These are phyloP conservation scores for Chondrilla cf. caribensis DNA, from an alignment of 37 sponge, comb jelly and placozoan genomes.

Conservation along the genomic window DNA sequence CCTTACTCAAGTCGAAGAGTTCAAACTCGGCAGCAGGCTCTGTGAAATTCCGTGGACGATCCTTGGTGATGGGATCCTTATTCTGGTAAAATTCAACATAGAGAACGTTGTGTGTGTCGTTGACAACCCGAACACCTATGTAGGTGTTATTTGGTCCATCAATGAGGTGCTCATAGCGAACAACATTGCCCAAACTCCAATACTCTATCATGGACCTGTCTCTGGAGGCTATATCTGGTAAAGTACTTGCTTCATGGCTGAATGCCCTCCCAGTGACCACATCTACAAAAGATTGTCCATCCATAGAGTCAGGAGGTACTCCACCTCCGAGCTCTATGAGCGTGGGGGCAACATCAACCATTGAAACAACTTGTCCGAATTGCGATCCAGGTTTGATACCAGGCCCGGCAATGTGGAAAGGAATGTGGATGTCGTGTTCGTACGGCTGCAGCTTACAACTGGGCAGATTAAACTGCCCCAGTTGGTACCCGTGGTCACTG, in stretches of 20 bases:
- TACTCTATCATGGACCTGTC: constrained; percentile 71
- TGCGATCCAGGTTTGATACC: constrained; percentile 25
- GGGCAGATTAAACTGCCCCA: constrained; percentile 78
- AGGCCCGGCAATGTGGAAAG: constrained; percentile 58
- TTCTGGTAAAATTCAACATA: constrained; percentile 65
- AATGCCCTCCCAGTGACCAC: not conserved
- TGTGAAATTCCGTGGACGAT: not conserved
- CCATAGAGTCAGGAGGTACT: constrained; percentile 44
- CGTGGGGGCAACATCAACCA: constrained; percentile 81
- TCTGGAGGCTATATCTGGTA: not conserved
- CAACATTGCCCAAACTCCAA: constrained; percentile 72
- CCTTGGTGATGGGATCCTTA: not conserved
- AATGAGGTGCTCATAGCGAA: constrained; percentile 51
- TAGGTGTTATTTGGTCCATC: constrained; percentile 79
- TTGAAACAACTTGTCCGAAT: constrained; percentile 50
- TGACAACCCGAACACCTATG: constrained; percentile 61
- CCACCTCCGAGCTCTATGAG: constrained; percentile 58
- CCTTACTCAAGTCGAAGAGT: constrained; percentile 48
- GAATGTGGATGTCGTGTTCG: constrained; percentile 70
- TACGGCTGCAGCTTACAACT: constrained; percentile 76
- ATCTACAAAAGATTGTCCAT: constrained; percentile 65
- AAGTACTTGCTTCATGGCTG: not conserved
- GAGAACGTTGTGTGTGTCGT: constrained; percentile 58
- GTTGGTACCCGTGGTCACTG: constrained; percentile 82
- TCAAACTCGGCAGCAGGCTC: constrained; percentile 55